Base-by-base conservation (phyloP, 2,113 vertebrate species). In the Lamprotornis superbus region DNA sequence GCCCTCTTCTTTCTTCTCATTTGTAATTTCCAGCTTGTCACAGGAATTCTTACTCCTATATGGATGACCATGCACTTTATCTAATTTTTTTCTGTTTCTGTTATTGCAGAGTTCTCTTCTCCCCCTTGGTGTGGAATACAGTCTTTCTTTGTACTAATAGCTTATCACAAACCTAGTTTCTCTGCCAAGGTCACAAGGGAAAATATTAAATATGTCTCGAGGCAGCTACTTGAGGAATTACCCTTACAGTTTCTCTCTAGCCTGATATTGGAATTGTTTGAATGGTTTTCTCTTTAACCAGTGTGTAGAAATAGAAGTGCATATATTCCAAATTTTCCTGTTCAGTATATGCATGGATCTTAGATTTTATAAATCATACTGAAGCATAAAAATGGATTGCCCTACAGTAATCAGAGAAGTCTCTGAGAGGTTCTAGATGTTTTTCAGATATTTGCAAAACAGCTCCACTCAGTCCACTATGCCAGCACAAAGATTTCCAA, bases 11-110 rank as follows among this genome's bases (percentile, higher is more conserved):
- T 94, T 93, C 55, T 88, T 30, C 57, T 83, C 13, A 12, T 81
- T 55, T 77, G 55, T 95, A 63, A 71, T 91, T 94, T 94, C 86
- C 80, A 91, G 17, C 40, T 90, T 90, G 76, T 87, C 83, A 90
- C 44, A 68, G 69, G 73, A 91, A 71, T 85, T 92, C 52, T 67
- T 83, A 56, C 22, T 88, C 35, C 37, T 60, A 1, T 74, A 15
- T 71, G 44, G 68, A 68, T 91, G 87, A 84, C 52, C 28, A 12
- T 60, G 77, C 35, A 56, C 37, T 96, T 86, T 42, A 53, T 73
- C 50, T 59, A 60, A 64, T 69, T 90, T 88, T 24, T 33, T 73
- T 80, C 50, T 74, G 13, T 44, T 87, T 60, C 63, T 81, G 35
- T 90, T 78, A 40, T 3, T 78, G 42, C 56, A 60, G 60, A 56